These are phyloP conservation scores for Squalus acanthias DNA, from an alignment of 2,797 vertebrate species.

Conservation along the genomic window DNA sequence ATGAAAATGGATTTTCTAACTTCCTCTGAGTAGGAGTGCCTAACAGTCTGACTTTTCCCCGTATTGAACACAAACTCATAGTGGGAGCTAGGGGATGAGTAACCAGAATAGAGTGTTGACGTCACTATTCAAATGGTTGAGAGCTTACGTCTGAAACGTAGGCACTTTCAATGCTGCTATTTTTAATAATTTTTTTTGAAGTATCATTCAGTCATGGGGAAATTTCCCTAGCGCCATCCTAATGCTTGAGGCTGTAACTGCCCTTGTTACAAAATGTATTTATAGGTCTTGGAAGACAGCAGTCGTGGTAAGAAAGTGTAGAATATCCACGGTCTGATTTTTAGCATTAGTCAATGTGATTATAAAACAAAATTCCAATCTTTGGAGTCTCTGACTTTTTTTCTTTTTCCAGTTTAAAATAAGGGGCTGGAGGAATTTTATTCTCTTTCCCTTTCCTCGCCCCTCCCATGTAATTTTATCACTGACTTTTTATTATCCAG, in stretches of 20 bases:
- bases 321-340: not conserved
- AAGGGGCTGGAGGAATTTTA: not conserved
- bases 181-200: not conserved
- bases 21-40: not conserved
- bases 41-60: not conserved
- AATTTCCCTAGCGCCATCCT: too few relatives aligned
- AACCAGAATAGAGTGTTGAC: not conserved
- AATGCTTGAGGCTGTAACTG: not conserved
- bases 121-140: not conserved
- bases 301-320: not conserved
- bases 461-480: not conserved
- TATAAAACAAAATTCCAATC: not conserved
- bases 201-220: not conserved
- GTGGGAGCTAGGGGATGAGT: not conserved
- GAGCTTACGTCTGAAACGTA: not conserved
- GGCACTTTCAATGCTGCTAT: not conserved
- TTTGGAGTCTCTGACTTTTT: not conserved
- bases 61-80: not conserved
- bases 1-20: not conserved
- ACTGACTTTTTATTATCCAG: not conserved
- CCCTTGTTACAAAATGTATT: not conserved
- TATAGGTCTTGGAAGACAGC: not conserved
- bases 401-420: not conserved
- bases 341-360: not conserved
- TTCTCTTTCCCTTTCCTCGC: not conserved